Evolutionary conservation across 2,888 invertebrate species (phyloP).

Genomic region (Trachelus stipa): DNA sequence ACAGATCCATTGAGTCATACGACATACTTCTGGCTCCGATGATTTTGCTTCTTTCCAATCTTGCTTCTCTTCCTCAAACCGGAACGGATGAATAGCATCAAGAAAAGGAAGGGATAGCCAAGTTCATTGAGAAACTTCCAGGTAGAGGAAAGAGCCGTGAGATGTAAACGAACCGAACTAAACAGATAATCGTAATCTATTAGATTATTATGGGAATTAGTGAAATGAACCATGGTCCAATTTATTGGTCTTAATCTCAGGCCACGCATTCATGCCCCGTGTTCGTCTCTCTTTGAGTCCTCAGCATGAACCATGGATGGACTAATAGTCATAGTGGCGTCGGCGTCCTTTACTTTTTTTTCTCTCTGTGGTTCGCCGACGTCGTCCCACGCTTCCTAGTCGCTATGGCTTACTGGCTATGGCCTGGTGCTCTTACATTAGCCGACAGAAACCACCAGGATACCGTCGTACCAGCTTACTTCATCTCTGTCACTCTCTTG

Average conservation of each 20-base stretch:
- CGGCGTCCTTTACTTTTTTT: conserved; percentile 48
- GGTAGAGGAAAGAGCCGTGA: conserved; percentile 15
- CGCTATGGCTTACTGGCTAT: conserved; percentile 34
- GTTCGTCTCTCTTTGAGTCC: not conserved
- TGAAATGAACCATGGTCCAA: conserved; percentile 64
- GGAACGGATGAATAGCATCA: not conserved
- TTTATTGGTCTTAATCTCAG: conserved; percentile 64
- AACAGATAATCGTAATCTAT: conserved; percentile 67
- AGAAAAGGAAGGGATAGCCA: conserved; percentile 1
- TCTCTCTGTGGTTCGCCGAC: not conserved
- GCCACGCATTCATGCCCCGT: not conserved
- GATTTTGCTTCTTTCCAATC: not conserved
- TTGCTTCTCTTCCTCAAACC: not conserved
- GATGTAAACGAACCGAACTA: conserved; percentile 61
- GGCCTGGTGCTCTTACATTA: not conserved
- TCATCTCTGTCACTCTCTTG: not conserved
- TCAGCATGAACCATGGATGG: not conserved
- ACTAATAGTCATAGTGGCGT: conserved; percentile 29
- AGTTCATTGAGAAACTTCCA: not conserved
- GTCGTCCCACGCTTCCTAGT: conserved; percentile 23
- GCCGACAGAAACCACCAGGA: not conserved
- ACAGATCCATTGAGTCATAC: not conserved
- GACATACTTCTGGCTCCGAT: not conserved
- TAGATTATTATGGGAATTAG: conserved; percentile 66
- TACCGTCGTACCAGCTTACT: not conserved